Evolutionary conservation across 2,888 invertebrate genomes (phyloP).

Genomic region (Hemithea aestivaria): DNA sequence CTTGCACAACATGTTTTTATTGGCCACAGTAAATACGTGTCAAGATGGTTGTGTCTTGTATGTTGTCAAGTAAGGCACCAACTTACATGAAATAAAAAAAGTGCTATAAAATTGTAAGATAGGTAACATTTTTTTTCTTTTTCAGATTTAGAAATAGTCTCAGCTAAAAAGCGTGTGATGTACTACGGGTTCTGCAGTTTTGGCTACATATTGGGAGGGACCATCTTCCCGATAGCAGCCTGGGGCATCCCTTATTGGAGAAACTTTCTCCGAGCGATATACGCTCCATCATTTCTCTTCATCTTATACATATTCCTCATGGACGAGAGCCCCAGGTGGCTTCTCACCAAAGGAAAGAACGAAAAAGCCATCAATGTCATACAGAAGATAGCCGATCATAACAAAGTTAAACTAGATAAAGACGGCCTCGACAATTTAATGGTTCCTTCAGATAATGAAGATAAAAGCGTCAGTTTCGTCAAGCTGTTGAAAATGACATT

Average conservation of each 20-base stretch:
- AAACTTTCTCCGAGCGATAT: slow-evolving; percentile 80
- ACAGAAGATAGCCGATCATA: slow-evolving; percentile 77
- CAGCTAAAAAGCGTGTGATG: slow-evolving; percentile 49
- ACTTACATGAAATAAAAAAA: too few relatives aligned
- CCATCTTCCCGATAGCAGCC: slow-evolving; percentile 42
- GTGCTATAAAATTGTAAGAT: background rate
- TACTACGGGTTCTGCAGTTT: slow-evolving; percentile 43
- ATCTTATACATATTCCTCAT: slow-evolving; percentile 82
- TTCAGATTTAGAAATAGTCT: slow-evolving; percentile 59
- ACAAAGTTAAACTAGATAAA: slow-evolving; percentile 50
- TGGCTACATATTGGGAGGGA: slow-evolving; percentile 46
- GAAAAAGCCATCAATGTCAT: slow-evolving; percentile 82
- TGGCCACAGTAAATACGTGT: too few relatives aligned
- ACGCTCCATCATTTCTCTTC: slow-evolving; percentile 83
- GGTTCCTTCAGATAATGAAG: slow-evolving; percentile 29
- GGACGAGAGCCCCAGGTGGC: slow-evolving; percentile 89
- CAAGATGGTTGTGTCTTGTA: too few relatives aligned
- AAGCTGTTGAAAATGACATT: slow-evolving; percentile 52
- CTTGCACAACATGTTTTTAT: too few relatives aligned
- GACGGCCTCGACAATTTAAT: slow-evolving; percentile 37
- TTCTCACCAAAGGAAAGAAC: slow-evolving; percentile 83
- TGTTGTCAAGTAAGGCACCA: too few relatives aligned
- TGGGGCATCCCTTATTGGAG: slow-evolving; percentile 83
- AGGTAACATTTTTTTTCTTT: slow-evolving; percentile 12
- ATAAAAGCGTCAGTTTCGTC: slow-evolving; percentile 36